These are phyloP conservation scores for Melanerpes aurifrons DNA, from an alignment of 2,113 vertebrate species.

Conservation along the genomic window DNA sequence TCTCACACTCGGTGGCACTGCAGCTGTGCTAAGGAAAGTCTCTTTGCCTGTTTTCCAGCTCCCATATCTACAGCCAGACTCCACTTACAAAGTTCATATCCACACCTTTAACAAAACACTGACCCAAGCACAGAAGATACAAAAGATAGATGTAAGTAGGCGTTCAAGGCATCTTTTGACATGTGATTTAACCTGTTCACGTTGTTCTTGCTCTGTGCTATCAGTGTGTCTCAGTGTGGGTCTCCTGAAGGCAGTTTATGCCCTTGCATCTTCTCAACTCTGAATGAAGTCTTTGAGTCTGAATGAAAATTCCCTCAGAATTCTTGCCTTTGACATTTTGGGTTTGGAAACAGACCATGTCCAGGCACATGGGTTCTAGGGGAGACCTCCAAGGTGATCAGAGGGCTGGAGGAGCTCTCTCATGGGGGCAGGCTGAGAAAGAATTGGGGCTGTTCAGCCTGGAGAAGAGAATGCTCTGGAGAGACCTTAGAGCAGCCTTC, in stretches of 20 bases:
- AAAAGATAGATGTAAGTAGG: constrained; percentile 92
- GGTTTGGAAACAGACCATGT: too few relatives aligned
- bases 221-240: background rate
- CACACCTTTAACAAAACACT: constrained; percentile 96
- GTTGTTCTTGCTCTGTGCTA: background rate
- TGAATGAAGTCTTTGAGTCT: background rate
- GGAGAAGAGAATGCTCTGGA: too few relatives aligned
- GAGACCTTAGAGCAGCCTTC: too few relatives aligned
- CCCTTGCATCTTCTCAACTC: background rate
- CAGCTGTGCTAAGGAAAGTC: background rate
- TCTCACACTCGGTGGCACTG: background rate
- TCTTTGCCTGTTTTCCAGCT: constrained; percentile 75
- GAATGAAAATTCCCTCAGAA: background rate
- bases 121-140: constrained; percentile 87
- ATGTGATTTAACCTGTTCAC: background rate
- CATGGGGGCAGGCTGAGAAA: too few relatives aligned
- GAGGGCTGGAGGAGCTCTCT: too few relatives aligned
- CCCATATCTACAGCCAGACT: constrained; percentile 85
- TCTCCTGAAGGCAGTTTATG: background rate
- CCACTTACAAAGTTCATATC: constrained; percentile 92
- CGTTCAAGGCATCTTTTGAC: background rate
- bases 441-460: too few relatives aligned
- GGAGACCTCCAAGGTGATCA: too few relatives aligned
- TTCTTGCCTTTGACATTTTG: too few relatives aligned
- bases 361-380: too few relatives aligned